Base-by-base conservation (phyloP, 2,797 vertebrate genomes). In the Pterois miles region DNA sequence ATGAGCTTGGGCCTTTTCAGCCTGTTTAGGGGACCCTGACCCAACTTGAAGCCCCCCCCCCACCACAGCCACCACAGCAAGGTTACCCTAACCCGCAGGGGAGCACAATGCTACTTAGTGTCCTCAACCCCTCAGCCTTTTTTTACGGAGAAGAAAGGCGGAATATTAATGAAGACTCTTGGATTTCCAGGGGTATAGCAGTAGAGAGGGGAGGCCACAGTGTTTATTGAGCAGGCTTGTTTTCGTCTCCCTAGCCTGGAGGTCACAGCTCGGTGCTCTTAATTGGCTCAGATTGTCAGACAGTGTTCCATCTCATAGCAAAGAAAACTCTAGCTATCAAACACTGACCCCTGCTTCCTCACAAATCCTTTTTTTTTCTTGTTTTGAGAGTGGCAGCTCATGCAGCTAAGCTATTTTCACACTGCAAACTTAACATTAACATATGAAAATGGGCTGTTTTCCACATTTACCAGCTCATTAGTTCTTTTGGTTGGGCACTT, bases 1-100 rank as follows among this genome's bases (percentile, higher is more conserved):
- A 96, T 96, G 95, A 97, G 94, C 95, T 95, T 76, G 84, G 92
- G 90, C 88, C 93, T 95, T 96, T 96, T 95, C 93, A 95, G 82
- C 57, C 78, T 85, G 90, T 91, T 86, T 73, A 87, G 93, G 94
- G 94, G 92, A 95, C 93, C 90, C 93, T 94, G 92, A 95, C 92
- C 87, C 89, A 91, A 79, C 95, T 95, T 89, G 85, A 86, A 94
- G 88, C 94, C 93, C 76, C 91, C 85, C 93, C 92, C 50, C 50
- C 22, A 52, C 89, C 90, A 90, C 94, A 93, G 85, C 78, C 88
- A 87, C 93, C 88, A 86, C 88, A 91, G 86, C 93, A 93, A 95
- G 89, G 90, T 93, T 93, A 92, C 78, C 88, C 84, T 86, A 88
- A 94, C 90, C 94, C 93, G 67, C 89, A 82, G 92, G 88, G 84